Percentiles rank a stretch among this genome's conserved stretches.
phyloP scores from a whole-genome alignment of 2,113 vertebrate species.

The Caranx melampygus region DNA sequence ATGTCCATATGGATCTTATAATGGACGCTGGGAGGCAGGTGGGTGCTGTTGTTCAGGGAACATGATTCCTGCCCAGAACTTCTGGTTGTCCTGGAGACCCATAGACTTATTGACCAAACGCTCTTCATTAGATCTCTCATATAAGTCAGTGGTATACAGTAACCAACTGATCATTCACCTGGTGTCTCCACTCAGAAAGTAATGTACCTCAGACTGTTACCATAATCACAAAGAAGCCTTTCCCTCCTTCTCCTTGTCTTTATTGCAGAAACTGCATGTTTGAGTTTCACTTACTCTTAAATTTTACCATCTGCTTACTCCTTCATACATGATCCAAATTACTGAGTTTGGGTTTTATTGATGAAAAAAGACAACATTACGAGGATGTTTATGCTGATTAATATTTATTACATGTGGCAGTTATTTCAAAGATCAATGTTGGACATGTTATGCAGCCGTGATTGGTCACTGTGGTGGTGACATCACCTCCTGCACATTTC shows the following conservation, averaged over 20 bases:
- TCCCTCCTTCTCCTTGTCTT: background rate
- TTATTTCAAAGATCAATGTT: background rate
- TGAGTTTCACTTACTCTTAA: background rate
- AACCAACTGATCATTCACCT: conserved; percentile 60
- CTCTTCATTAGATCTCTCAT: too few species aligned
- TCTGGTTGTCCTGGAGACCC: too few species aligned
- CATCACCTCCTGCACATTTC: conserved; percentile 11
- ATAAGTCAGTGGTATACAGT: background rate
- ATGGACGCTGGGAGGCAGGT: too few species aligned
- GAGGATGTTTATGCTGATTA: background rate
- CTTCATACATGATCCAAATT: background rate
- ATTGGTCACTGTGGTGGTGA: background rate
- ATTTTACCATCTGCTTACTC: background rate
- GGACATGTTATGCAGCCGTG: background rate
- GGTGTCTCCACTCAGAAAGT: conserved; percentile 15
- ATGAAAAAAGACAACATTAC: background rate
- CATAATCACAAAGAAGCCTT: background rate
- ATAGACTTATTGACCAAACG: too few species aligned
- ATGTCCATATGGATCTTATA: too few species aligned
- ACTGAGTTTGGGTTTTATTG: background rate
- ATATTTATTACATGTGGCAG: conserved; percentile 43
- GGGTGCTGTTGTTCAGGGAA: too few species aligned
- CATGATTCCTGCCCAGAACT: too few species aligned
- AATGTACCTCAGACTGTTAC: background rate
- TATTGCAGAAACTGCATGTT: background rate